phyloP scores from a whole-genome alignment of 2,797 vertebrate species.

The Molossus molossus region DNA sequence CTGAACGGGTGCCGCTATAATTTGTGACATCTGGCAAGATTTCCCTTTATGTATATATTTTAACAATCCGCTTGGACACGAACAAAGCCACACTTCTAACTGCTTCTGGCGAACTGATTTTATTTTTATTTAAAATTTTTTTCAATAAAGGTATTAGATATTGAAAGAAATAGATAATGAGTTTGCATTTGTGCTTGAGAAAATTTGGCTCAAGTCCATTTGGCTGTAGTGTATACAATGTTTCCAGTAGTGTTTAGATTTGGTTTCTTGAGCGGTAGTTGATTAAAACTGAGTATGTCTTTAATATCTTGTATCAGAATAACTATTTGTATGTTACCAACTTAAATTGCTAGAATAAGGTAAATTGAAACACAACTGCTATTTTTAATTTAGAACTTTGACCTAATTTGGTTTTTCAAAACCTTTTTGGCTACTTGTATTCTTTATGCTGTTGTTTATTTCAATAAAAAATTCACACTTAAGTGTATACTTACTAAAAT shows the following conservation, averaged over 20 bases:
- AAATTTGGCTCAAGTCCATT: conserved; percentile 93
- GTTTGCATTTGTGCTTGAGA: conserved; percentile 94
- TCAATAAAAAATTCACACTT: conserved; percentile 99
- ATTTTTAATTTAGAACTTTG: conserved; percentile 93
- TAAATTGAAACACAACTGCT: conserved; percentile 94
- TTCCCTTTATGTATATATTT: conserved; percentile 98
- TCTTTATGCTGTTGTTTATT: conserved; percentile 99
- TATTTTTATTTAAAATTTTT: conserved; percentile 91
- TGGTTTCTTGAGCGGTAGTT: conserved; percentile 96
- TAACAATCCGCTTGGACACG: conserved; percentile 97
- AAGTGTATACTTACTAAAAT: conserved; percentile 97
- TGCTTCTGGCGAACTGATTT: conserved; percentile 97
- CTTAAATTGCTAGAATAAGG: conserved; percentile 94
- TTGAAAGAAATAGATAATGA: conserved; percentile 91
- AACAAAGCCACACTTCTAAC: conserved; percentile 95
- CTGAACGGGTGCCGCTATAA: conserved; percentile 95
- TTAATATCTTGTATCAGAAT: conserved; percentile 96
- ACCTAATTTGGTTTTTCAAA: conserved; percentile 96
- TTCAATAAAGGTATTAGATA: conserved; percentile 92
- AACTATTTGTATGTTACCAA: conserved; percentile 97
- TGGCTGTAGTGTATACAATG: conserved; percentile 96
- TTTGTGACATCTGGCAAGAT: conserved; percentile 98
- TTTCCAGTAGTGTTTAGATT: conserved; percentile 95
- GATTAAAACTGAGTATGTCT: conserved; percentile 93
- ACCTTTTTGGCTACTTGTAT: conserved; percentile 98